Base-by-base conservation (phyloP, 92 coral and sea anemone species). In the Porites divaricata region DNA sequence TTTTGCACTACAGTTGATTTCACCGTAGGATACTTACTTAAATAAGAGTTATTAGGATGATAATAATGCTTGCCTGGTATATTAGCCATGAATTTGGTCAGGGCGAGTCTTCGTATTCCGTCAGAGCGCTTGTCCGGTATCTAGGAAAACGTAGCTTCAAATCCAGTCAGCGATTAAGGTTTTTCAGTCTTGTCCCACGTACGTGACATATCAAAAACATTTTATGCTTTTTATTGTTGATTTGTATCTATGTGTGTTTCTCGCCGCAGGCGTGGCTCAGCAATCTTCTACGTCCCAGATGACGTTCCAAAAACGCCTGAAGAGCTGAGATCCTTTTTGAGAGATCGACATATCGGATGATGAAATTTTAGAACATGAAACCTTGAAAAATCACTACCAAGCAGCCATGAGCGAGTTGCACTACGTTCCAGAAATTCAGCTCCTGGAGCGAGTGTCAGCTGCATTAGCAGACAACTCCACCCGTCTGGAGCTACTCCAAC, bases 391-490 rank as follows among this genome's bases (percentile, higher is more conserved):
- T 13, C 87, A 83, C 51, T 83, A 73, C 52, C 81, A 61, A 74
- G 54, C 64, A 41, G 87, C 87, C 35, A 83, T 74, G 62, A 61
- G 63, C 48, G 87, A 73, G 56, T 63, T 83, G 19, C 87, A 75
- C 28, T 14, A 83, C 52, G 80, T 74, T 8, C 87, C 87, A 24
- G 87, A 83, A 35, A 13, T 74, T 23, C 72, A 62, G 50, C 65
- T 83, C 28, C 72, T 83, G 23, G n/a, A 83, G 62, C 72, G 61
- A 49, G 72, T 74, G 74, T 73, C 81, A n/a, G 80, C 80, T 1
- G 81, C 87, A 12, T 23, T 83, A 72, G 87, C 72, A 8, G 64
- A 53, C 59, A 83, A 75, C 81, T 28, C 87, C 11, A 74, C 72
- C 16, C 72, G 87, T 1, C 49, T 62, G 80, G 81, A 73, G 51